These are phyloP conservation scores for Brachycybe producta DNA, from an alignment of 2,888 invertebrate species.

Conservation along the genomic window DNA sequence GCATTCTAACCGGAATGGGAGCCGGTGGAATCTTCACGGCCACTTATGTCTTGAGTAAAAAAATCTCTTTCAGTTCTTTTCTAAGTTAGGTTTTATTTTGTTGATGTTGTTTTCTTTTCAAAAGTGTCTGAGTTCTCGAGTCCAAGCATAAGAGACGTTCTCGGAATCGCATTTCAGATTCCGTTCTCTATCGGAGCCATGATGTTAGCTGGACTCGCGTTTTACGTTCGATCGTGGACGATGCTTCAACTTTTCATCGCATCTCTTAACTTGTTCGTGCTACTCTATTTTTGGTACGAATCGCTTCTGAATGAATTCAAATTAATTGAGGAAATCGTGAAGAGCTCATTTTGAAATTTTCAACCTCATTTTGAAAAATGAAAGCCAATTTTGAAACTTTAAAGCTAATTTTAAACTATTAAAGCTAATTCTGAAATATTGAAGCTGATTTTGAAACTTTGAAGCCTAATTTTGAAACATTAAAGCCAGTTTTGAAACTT, in stretches of 20 bases:
- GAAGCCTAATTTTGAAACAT: too few relatives aligned
- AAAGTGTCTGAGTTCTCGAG: conserved; percentile 11
- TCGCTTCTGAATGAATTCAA: too few relatives aligned
- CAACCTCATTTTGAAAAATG: too few relatives aligned
- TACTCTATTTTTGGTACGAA: conserved; percentile 6
- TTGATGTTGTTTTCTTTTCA: not conserved
- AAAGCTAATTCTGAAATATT: too few relatives aligned
- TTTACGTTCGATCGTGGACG: conserved; percentile 8
- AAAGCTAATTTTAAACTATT: too few relatives aligned
- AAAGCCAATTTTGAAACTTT: too few relatives aligned
- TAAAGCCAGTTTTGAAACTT: too few relatives aligned
- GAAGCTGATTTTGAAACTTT: too few relatives aligned
- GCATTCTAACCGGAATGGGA: conserved; percentile 13
- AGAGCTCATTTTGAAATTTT: too few relatives aligned
- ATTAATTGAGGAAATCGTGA: too few relatives aligned
- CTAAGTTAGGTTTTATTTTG: not conserved
- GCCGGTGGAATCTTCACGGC: conserved; percentile 8
- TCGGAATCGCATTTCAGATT: conserved; percentile 12
- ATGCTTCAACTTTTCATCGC: conserved; percentile 6
- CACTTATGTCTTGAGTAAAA: conserved; percentile 9
- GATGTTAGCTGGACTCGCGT: conserved; percentile 9
- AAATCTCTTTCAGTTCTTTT: not conserved
- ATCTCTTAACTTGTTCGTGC: not conserved
- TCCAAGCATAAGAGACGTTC: conserved; percentile 6
- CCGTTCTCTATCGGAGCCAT: conserved; percentile 10